These are phyloP conservation scores for Dreissena polymorpha DNA, from an alignment of 1,140 invertebrate species.

Conservation along the genomic window DNA sequence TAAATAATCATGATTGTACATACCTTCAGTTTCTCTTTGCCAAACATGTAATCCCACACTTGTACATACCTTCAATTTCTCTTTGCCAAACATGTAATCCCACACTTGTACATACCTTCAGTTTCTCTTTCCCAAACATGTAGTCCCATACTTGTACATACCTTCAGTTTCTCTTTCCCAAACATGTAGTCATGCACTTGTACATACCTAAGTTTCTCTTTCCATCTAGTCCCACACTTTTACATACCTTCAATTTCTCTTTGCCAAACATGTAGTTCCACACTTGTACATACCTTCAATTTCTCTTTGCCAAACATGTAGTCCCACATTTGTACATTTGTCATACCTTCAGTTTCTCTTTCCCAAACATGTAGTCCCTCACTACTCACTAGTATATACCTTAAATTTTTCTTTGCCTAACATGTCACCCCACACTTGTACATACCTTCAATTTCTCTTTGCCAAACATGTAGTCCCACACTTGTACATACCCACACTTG, in stretches of 20 bases:
- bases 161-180: slow-evolving; percentile 93
- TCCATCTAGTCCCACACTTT: slow-evolving; percentile 96
- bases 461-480: slow-evolving; percentile 98
- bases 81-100: slow-evolving; percentile 96
- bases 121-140: slow-evolving; percentile 93
- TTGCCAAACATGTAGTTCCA: slow-evolving; percentile 98
- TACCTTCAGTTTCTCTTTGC: slow-evolving; percentile 87
- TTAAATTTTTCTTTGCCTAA: slow-evolving; percentile 95
- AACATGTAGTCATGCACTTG: slow-evolving; percentile 97
- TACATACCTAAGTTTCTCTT: slow-evolving; percentile 92
- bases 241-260: no score
- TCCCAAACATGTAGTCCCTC: slow-evolving; percentile 97
- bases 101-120: slow-evolving; percentile 94
- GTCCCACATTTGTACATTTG: slow-evolving; percentile 96
- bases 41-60: slow-evolving; percentile 97
- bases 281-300: slow-evolving; percentile 88
- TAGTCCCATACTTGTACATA: slow-evolving; percentile 97
- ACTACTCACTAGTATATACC: no score
- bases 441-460: slow-evolving; percentile 94
- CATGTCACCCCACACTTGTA: slow-evolving; percentile 95
- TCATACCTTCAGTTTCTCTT: slow-evolving; percentile 93
- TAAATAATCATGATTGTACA: no score
- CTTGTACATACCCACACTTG: no score
- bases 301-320: slow-evolving; percentile 95
- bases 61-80: slow-evolving; percentile 89